A percentile compares a stretch with the other conserved stretches of the same genome.
Evolutionary conservation across 2,797 vertebrate species (phyloP).

Genomic region (Manis javanica): DNA sequence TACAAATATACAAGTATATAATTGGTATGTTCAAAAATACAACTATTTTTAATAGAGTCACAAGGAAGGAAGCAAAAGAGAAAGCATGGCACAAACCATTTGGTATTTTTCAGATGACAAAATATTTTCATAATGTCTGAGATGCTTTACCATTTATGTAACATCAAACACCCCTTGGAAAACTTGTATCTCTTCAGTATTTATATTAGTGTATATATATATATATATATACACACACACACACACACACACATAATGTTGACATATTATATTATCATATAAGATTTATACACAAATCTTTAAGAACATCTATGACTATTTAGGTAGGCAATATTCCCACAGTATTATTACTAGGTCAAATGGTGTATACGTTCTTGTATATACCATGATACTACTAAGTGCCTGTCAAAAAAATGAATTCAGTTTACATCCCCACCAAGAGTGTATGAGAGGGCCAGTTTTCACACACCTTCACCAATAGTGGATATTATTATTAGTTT

Average conservation of each 20-base stretch:
- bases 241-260: too few relatives aligned
- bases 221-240: too few relatives aligned
- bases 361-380: neutral
- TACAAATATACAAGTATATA: neutral
- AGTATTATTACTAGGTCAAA: neutral
- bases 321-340: neutral
- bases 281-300: neutral
- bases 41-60: slow-evolving; percentile 18
- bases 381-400: neutral
- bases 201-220: too few relatives aligned
- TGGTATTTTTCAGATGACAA: neutral
- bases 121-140: neutral
- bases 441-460: neutral
- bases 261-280: too few relatives aligned
- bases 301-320: neutral
- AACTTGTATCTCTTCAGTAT: neutral
- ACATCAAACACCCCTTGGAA: neutral
- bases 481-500: neutral
- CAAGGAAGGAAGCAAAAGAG: neutral
- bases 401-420: neutral
- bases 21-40: neutral
- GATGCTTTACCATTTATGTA: neutral
- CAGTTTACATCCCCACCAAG: neutral
- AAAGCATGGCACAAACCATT: neutral
- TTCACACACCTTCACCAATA: neutral